Base-by-base conservation (phyloP, 2,888 invertebrate genomes). In the Podabrus alpinus region DNA sequence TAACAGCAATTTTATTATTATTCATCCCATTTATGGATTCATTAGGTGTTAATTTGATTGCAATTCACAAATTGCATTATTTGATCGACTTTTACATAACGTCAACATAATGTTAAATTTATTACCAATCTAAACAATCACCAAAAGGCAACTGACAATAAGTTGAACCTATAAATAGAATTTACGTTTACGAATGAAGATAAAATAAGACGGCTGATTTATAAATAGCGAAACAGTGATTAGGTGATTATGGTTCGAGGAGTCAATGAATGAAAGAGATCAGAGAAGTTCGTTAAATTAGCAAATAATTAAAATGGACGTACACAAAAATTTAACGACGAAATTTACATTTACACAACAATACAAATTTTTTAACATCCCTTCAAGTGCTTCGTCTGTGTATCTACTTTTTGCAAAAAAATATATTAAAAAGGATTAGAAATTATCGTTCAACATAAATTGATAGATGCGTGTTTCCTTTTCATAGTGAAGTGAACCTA, bases 401-500 rank as follows among this genome's bases (percentile, higher is more conserved):
- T 45, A n/a, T 7, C 7, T 45, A 45, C 1, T 24, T 2, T 7
- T 7, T 13, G 3, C 13, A 45, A 45, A 45, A 45, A 45, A 45
- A 45, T 5, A 45, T 7, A n/a, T 9, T 7, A n/a, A 45, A 45
- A 45, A n/a, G n/a, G 45, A 45, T 45, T 45, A 45, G 45, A 45
- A 45, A n/a, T 45, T 45, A 45, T 45, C 45, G 45, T 45, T 45
- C 45, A 45, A 45, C 45, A 7, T 45, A 45, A 64, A 64, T 19
- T 19, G 62, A 64, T 64, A 64, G 62, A 64, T 64, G 62, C 67
- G 16, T 29, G 64, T 71, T 64, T 71, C 45, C 70, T 66, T 71
- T 62, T 71, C 62, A 21, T 66, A 71, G 62, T 71, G 21, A 64
- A 62, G 62, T 64, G 69, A 70, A 70, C 59, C 67, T 73, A 76